Percentiles rank a stretch among this genome's conserved stretches.
phyloP scores from a whole-genome alignment of 2,888 invertebrate genomes.

The Gymnocheta viridis region DNA sequence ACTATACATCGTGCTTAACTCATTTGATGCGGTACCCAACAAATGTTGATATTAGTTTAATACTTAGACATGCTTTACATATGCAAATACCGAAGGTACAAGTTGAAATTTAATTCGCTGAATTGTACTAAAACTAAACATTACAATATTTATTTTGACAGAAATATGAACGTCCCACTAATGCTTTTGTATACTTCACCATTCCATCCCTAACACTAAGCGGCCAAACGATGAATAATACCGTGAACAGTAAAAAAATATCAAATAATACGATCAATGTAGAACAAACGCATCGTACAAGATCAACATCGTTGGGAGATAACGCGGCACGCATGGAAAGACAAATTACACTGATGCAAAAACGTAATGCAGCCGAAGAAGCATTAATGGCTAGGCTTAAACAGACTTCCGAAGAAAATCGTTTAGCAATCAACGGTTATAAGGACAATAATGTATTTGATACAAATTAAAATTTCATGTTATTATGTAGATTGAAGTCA shows the following conservation, averaged over 20 bases:
- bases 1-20: slow-evolving; percentile 86
- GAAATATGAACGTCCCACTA: slow-evolving; percentile 79
- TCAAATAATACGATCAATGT: background rate
- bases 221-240: background rate
- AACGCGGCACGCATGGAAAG: slow-evolving; percentile 73
- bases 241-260: slow-evolving; percentile 22
- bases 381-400: slow-evolving; percentile 77
- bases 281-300: slow-evolving; percentile 43
- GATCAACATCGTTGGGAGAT: slow-evolving; percentile 66
- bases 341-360: slow-evolving; percentile 76
- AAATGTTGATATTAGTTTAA: slow-evolving; percentile 85
- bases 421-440: slow-evolving; percentile 81
- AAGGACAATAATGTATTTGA: slow-evolving; percentile 79
- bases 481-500: background rate
- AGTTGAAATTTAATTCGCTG: background rate
- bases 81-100: slow-evolving; percentile 82
- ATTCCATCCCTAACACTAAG: slow-evolving; percentile 39
- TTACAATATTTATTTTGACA: slow-evolving; percentile 38
- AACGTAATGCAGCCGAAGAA: slow-evolving; percentile 76
- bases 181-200: slow-evolving; percentile 78
- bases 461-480: background rate
- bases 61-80: slow-evolving; percentile 85
- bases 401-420: slow-evolving; percentile 72
- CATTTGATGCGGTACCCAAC: slow-evolving; percentile 87
- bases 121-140: background rate